These are phyloP conservation scores for Sebastes variabilis DNA, from an alignment of 2,797 vertebrate species.

Conservation along the genomic window DNA sequence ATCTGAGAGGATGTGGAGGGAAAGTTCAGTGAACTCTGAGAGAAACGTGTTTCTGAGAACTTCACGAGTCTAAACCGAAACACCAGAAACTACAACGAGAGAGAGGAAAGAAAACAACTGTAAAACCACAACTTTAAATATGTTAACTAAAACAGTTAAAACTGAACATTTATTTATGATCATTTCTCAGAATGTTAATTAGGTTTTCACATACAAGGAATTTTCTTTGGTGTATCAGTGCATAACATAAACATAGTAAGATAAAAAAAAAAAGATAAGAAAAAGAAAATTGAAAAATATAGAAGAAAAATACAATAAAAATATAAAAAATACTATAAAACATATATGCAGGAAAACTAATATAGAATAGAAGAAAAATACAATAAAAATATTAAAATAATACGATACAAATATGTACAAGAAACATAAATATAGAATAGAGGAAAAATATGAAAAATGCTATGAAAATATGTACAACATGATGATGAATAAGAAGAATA, in stretches of 20 bases:
- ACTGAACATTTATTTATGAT: fast-evolving
- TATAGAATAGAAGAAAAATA: no score
- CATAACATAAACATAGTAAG: not conserved
- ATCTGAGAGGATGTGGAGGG: not conserved
- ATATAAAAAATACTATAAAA: no score
- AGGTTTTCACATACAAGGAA: not conserved
- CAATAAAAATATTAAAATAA: no score
- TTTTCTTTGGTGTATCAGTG: not conserved
- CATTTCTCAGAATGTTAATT: not conserved
- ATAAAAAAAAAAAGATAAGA: not conserved
- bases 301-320: not conserved
- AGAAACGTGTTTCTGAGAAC: conserved; percentile 7
- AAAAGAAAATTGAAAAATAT: not conserved
- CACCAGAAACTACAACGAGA: not conserved
- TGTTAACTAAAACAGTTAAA: no score
- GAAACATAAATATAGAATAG: no score
- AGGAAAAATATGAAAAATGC: no score
- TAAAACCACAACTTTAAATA: not conserved
- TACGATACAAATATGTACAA: not conserved
- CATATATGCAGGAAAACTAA: no score
- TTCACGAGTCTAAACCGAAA: not conserved
- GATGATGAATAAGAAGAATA: no score
- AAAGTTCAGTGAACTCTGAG: not conserved
- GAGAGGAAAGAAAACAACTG: not conserved
- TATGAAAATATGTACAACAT: no score